Conservation (phyloP, 1,140 invertebrate species). For the Platyscapa corneri region DNA sequence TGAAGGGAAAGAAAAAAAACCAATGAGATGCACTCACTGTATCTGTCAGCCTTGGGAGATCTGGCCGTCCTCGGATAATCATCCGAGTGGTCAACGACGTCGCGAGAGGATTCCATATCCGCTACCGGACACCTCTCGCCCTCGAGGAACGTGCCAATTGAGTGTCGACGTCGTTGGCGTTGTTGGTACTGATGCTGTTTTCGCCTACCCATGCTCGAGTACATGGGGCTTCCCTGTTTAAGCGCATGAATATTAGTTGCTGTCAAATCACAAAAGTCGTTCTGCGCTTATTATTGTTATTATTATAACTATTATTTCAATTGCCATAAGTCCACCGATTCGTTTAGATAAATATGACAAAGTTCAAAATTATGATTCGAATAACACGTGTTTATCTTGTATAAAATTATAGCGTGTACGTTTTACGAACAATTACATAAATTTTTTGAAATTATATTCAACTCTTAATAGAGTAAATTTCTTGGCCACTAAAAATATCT, state of each 20-base stretch:
- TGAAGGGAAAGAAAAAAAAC: background rate
- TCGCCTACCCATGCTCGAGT: constrained; percentile 36
- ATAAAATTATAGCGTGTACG: too few species aligned
- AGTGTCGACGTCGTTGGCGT: constrained; percentile 15
- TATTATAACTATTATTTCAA: too few species aligned
- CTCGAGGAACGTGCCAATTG: constrained; percentile 47
- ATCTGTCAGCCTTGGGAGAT: background rate
- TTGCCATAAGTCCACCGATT: too few species aligned
- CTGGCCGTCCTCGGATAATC: background rate
- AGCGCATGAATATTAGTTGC: background rate
- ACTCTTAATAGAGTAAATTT: too few species aligned
- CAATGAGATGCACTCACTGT: constrained; percentile 2
- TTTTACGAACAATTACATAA: too few species aligned
- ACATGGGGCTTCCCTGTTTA: constrained; percentile 21
- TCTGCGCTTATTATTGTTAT: too few species aligned
- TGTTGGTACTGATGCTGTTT: constrained; percentile 20
- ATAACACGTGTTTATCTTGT: too few species aligned
- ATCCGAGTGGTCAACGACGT: background rate
- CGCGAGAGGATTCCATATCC: background rate
- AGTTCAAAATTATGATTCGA: too few species aligned
- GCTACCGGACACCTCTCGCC: background rate
- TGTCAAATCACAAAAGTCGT: background rate
- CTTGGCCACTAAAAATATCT: too few species aligned
- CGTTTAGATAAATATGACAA: too few species aligned
- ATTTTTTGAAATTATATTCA: too few species aligned